phyloP scores from a whole-genome alignment of 1,140 invertebrate genomes.

The Paramacrobiotus metropolitanus region DNA sequence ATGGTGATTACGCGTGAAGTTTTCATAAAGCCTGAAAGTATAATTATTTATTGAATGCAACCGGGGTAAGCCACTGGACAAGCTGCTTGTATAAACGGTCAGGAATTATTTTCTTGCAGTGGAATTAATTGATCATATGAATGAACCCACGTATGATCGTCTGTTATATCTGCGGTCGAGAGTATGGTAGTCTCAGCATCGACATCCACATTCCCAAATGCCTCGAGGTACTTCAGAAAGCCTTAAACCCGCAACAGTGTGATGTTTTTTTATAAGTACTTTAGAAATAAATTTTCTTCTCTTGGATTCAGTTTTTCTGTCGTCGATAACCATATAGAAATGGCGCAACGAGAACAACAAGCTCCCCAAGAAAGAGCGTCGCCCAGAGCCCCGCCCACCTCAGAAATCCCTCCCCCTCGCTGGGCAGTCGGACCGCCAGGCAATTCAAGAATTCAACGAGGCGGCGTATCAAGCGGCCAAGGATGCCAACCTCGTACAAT shows the following conservation, averaged over 20 bases:
- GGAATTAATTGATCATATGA: too few relatives aligned
- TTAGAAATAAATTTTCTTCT: too few relatives aligned
- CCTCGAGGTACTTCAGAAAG: conserved; percentile 21
- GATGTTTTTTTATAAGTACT: too few relatives aligned
- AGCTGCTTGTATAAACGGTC: too few relatives aligned
- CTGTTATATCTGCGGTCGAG: conserved; percentile 47
- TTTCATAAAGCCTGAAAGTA: too few relatives aligned
- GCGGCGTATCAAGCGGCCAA: not conserved
- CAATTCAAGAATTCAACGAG: not conserved
- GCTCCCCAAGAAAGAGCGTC: conserved; percentile 31
- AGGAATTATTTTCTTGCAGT: too few relatives aligned
- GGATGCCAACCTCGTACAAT: not conserved
- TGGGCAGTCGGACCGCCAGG: not conserved
- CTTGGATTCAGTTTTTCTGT: not conserved
- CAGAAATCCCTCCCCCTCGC: not conserved
- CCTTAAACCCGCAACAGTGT: too few relatives aligned
- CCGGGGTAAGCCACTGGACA: too few relatives aligned
- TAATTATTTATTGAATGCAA: too few relatives aligned
- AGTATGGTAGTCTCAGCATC: conserved; percentile 44
- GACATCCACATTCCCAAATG: conserved; percentile 51
- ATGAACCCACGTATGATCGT: not conserved
- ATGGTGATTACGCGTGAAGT: too few relatives aligned
- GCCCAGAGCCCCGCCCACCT: conserved; percentile 17
- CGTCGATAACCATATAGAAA: conserved; percentile 28
- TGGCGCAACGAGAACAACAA: conserved; percentile 42